phyloP scores from a whole-genome alignment of 1,140 invertebrate species.

The Drosophila repletoides region DNA sequence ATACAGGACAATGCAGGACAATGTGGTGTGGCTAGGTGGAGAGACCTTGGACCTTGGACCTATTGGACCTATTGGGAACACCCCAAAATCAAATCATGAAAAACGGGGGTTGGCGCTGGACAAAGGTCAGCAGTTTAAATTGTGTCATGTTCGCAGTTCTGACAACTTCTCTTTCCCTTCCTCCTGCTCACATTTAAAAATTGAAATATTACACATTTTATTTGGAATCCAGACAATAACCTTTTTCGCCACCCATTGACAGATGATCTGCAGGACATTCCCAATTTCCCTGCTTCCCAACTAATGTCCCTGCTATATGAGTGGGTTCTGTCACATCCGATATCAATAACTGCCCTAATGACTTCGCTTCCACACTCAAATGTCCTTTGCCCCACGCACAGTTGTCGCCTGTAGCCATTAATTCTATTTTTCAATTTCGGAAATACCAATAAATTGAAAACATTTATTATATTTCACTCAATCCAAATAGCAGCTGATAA shows the following conservation, averaged over 20 bases:
- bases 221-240: constrained; percentile 54
- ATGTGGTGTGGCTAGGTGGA: constrained; percentile 20
- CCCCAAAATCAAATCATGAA: too few relatives aligned
- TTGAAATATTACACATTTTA: constrained; percentile 79
- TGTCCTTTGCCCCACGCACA: not conserved
- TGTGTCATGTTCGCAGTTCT: constrained; percentile 65
- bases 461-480: not conserved
- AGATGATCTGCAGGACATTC: constrained; percentile 64
- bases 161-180: constrained; percentile 20
- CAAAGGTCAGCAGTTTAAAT: constrained; percentile 74
- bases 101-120: constrained; percentile 50
- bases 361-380: not conserved
- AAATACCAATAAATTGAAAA: not conserved
- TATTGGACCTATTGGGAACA: too few relatives aligned
- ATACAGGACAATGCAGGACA: constrained; percentile 50
- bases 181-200: constrained; percentile 49
- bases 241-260: constrained; percentile 43
- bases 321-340: constrained; percentile 45
- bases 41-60: constrained; percentile 45
- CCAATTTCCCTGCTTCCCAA: constrained; percentile 22
- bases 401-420: not conserved
- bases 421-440: constrained; percentile 3
- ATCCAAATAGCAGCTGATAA: too few relatives aligned
- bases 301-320: constrained; percentile 60
- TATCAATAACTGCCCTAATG: constrained; percentile 56